Base-by-base conservation (phyloP, 2,113 vertebrate species). In the Channa argus region DNA sequence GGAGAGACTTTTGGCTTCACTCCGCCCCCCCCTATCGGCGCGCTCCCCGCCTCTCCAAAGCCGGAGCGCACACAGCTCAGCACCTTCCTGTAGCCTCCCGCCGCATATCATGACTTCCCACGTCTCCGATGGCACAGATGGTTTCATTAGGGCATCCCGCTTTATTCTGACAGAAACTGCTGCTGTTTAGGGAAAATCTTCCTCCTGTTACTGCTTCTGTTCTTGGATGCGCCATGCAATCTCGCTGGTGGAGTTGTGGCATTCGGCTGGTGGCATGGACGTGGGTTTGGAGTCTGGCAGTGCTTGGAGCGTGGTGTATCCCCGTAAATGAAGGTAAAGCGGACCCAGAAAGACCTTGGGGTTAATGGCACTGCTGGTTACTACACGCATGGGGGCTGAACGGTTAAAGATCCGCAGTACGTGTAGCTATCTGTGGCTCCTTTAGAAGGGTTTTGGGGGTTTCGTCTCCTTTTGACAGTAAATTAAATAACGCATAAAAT, bases 241-340 rank as follows among this genome's bases (percentile, higher is more conserved):
- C 86, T 63, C 84, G 76, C 53, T 34, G 75, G 79, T 63, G 87
- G 91, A 89, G 83, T 90, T 86, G 80, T 78, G 82, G 76, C 49
- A 60, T 76, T 69, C 78, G 82, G 77, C 67, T 84, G 73, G 74
- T 63, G 88, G 74, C 82, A 10, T 91, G 87, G 88, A 89, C 87
- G 49, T 87, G 80, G 70, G 11, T 88, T 65, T 92, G 87, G 87
- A 88, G 83, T 51, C 37, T 85, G 78, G 75, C 81, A 3, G 44
- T 54, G 49, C 79, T 76, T 3, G 86, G 85, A 78, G 79, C 80
- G 33, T 68, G 86, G 84, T 79, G 89, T 80, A 90, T 90, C 77
- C 91, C 91, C n/a, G 84, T 87, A 5, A 92, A 92, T 38, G 88
- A 92, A 92, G 91, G 91, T 92, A 89, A 88, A 50, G 38, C 51